Percentiles rank a stretch among this genome's conserved stretches.
These are phyloP conservation scores for Eretmochelys imbricata DNA, from an alignment of 2,113 vertebrate species.

Conservation along the genomic window DNA sequence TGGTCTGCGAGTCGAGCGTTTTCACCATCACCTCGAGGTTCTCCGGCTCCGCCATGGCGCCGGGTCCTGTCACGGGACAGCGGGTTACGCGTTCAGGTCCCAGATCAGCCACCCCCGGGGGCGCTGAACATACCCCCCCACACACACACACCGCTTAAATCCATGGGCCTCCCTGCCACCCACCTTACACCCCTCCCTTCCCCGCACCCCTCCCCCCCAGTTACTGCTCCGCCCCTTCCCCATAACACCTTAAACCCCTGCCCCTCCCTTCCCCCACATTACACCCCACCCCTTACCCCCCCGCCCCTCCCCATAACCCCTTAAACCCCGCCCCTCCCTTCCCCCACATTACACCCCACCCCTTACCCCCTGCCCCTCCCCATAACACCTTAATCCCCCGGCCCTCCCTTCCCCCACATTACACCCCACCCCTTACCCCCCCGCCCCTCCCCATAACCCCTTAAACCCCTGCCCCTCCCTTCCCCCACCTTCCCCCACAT, in stretches of 20 bases:
- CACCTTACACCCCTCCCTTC: background rate
- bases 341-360: conserved; percentile 1
- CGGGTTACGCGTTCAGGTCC: accelerated
- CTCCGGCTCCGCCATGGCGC: conserved; percentile 83
- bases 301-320: no score
- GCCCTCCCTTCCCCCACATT: no score
- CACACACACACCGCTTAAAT: no score
- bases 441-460: background rate
- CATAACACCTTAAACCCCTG: no score
- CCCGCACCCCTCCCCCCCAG: no score
- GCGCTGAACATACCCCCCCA: no score
- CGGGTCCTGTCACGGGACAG: background rate
- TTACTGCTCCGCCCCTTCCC: no score
- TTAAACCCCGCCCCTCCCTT: background rate
- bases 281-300: no score
- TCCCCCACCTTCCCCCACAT: no score
- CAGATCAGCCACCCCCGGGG: background rate
- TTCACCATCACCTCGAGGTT: conserved; percentile 91
- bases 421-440: no score
- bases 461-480: no score
- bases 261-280: background rate
- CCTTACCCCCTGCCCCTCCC: background rate
- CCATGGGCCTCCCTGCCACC: no score
- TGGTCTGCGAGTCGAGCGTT: conserved; percentile 92
- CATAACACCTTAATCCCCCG: background rate